Base-by-base conservation (phyloP, 2,113 vertebrate species). In the Glareola pratincola region DNA sequence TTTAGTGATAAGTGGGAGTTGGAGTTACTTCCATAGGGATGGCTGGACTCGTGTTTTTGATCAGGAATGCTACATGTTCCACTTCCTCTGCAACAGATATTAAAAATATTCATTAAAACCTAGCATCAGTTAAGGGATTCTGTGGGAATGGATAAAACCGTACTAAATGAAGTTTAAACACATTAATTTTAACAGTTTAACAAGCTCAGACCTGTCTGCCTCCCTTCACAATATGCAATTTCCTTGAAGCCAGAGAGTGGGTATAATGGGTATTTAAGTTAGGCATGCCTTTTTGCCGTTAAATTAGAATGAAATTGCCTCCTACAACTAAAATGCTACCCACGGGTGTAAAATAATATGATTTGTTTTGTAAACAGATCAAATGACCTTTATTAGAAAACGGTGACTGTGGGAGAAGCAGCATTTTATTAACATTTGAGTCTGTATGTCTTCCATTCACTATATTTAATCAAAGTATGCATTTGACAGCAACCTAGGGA, bases 361-460 rank as follows among this genome's bases (percentile, higher is more conserved):
- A 96, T 97, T 95, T 98, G 93, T 97, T 98, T 97, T 94, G 92
- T 95, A 98, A 98, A 94, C 83, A 97, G 62, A 96, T 94, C 74
- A 96, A 96, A 95, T 2, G 1, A 95, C 94, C 85, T 95, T 97
- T 98, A 85, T 97, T 97, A 97, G 72, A 94, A 48, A 51, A 81
- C 2, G 5, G 41, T 54, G 54, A 95, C 88, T 96, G 63, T 73
- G 54, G 78, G 77, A 94, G 79, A 96, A 93, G 51, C 43, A 95
- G 50, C 83, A 96, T 96, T 98, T 98, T 97, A 94, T 98, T 98
- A 97, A 95, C 47, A 74, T 96, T 95, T 96, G 75, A 76, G 59
- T 88, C 73, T 92, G 56, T 81, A 6, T 43, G 59, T 94, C 62
- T 97, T 91, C 95, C 32, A 74, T 96, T 97, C 30, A 5, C 96